Percentiles rank a stretch among this genome's conserved stretches.
These are phyloP conservation scores for Jordanella pulchra DNA, from an alignment of 2,797 vertebrate genomes.

Conservation along the genomic window DNA sequence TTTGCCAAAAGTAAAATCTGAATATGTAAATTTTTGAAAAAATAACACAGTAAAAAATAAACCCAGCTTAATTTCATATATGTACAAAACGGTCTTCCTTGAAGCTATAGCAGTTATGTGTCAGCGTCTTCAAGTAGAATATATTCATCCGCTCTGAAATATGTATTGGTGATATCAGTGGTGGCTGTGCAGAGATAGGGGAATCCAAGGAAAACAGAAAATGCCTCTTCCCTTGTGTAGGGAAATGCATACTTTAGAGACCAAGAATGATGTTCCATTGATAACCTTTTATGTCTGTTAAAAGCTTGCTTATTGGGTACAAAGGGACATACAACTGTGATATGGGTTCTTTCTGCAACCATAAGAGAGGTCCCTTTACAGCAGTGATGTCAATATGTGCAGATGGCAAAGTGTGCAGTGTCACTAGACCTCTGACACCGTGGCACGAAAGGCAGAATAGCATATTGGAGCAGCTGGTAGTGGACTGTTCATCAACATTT, in stretches of 20 bases:
- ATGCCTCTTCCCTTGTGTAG: background rate
- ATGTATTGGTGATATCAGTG: conserved; percentile 15
- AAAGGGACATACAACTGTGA: conserved; percentile 6
- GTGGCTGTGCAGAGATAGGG: background rate
- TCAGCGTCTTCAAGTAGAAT: conserved; percentile 7
- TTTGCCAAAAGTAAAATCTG: conserved; percentile 27
- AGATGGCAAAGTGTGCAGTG: conserved; percentile 58
- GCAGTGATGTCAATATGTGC: conserved; percentile 53
- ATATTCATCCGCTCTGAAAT: conserved; percentile 9
- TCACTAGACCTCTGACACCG: conserved; percentile 56
- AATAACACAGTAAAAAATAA: conserved; percentile 20
- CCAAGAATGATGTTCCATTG: conserved; percentile 7
- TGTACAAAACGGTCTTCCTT: conserved; percentile 9
- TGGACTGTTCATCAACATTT: conserved; percentile 56
- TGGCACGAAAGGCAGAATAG: conserved; percentile 49
- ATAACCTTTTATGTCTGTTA: conserved; percentile 16
- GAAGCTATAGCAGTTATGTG: conserved; percentile 17
- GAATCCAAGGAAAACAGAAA: conserved; percentile 7
- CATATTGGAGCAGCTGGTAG: conserved; percentile 66
- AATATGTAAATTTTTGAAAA: conserved; percentile 26
- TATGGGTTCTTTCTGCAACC: conserved; percentile 16
- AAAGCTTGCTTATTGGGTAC: background rate
- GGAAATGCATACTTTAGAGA: background rate
- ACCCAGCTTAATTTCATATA: conserved; percentile 22
- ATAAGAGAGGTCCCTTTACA: conserved; percentile 49